Conservation (phyloP, 30 jellyfish, hydroid and myxozoan species). For the Hydra vulgaris region DNA sequence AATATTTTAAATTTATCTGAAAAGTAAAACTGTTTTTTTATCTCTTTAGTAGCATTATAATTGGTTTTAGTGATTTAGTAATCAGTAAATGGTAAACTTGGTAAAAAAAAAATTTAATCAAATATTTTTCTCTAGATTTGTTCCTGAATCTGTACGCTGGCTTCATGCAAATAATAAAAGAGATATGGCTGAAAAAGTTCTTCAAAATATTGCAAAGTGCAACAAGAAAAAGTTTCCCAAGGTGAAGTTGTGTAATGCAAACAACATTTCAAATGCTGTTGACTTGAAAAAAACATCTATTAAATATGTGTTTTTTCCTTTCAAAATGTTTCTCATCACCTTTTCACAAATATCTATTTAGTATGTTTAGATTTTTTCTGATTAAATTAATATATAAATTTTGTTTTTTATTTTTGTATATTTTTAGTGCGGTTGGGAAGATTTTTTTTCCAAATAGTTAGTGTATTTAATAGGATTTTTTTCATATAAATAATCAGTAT, state of each 20-base stretch:
- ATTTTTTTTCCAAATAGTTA: too few species aligned
- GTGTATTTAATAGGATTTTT: too few species aligned
- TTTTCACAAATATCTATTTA: constrained; percentile 47
- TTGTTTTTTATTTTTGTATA: too few species aligned
- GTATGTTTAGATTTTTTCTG: too few species aligned
- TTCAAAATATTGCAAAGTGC: constrained; percentile 43
- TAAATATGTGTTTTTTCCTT: constrained; percentile 53
- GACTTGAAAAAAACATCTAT: neutral
- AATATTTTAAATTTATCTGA: too few species aligned
- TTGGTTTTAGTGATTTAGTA: too few species aligned
- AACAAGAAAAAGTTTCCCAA: constrained; percentile 63
- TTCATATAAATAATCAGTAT: too few species aligned
- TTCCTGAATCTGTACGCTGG: constrained; percentile 97
- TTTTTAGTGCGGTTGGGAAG: too few species aligned
- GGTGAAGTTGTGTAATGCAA: constrained; percentile 26
- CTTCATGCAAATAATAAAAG: constrained; percentile 52
- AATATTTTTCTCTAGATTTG: constrained; percentile 40
- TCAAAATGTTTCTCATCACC: constrained; percentile 40
- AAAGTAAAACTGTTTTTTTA: too few species aligned
- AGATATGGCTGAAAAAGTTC: constrained; percentile 67
- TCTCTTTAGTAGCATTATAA: too few species aligned
- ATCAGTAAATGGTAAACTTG: neutral
- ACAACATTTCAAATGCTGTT: neutral
- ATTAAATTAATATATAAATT: too few species aligned
- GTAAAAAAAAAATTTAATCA: neutral